Percentiles rank a stretch among this genome's conserved stretches.
These are phyloP conservation scores for Bothrops jararaca DNA, from an alignment of 2,113 vertebrate genomes.

Conservation along the genomic window DNA sequence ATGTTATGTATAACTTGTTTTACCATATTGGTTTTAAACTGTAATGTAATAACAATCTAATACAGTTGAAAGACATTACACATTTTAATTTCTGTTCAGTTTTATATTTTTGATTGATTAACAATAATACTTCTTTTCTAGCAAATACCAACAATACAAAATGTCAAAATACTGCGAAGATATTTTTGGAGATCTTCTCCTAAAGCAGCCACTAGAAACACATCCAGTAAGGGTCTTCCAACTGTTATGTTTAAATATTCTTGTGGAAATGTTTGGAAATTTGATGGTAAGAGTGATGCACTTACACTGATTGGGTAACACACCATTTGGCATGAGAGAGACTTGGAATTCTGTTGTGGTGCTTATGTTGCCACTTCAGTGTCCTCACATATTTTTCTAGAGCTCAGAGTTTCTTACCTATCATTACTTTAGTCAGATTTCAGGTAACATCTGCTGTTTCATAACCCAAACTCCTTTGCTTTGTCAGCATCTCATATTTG, in stretches of 20 bases:
- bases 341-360: neutral
- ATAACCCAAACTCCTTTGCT: neutral
- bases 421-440: neutral
- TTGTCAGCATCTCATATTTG: neutral
- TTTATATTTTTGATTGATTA: constrained; percentile 39
- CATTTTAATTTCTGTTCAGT: constrained; percentile 28
- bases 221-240: constrained; percentile 78
- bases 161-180: constrained; percentile 99
- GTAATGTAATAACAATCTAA: constrained; percentile 26
- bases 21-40: constrained; percentile 17
- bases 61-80: constrained; percentile 39
- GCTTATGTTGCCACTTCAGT: neutral
- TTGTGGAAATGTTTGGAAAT: constrained; percentile 51
- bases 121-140: constrained; percentile 57
- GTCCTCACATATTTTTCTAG: neutral
- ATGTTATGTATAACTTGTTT: constrained; percentile 7
- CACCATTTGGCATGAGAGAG: neutral
- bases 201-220: constrained; percentile 88
- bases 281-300: constrained; percentile 40
- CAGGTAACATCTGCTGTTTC: neutral
- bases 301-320: constrained; percentile 15
- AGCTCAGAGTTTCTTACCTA: neutral
- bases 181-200: constrained; percentile 91
- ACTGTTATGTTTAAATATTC: constrained; percentile 28
- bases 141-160: constrained; percentile 99